Percentiles rank a stretch among this genome's conserved stretches.
Evolutionary conservation across 2,113 vertebrate species (phyloP).

Genomic region (Protobothrops flavoviridis): DNA sequence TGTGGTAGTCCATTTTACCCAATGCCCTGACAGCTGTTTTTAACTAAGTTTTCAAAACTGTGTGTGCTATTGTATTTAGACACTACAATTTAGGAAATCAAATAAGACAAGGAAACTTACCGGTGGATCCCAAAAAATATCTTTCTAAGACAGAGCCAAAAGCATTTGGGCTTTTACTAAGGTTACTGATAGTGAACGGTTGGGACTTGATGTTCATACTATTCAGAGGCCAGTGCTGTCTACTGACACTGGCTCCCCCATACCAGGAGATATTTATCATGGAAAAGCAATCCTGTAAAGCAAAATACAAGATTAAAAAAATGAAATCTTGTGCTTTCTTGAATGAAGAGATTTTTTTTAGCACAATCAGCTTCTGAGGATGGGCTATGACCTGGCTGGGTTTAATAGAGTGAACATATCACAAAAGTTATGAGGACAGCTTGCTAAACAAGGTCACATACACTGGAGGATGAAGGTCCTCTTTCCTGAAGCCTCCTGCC

Average conservation of each 20-base stretch:
- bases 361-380: not conserved
- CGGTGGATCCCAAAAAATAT: conserved; percentile 88
- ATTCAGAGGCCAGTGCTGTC: conserved; percentile 85
- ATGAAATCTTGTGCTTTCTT: not conserved
- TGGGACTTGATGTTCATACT: conserved; percentile 71
- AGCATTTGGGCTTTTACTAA: conserved; percentile 70
- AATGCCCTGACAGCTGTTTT: not conserved
- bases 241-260: conserved; percentile 75
- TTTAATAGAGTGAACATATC: not conserved
- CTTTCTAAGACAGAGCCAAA: conserved; percentile 84
- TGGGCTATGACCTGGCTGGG: not conserved
- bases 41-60: not conserved
- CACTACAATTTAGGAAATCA: fast-evolving
- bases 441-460: not conserved
- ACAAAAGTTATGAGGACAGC: not conserved
- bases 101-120: conserved; percentile 55
- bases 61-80: not conserved
- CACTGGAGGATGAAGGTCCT: not conserved
- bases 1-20: not conserved
- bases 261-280: conserved; percentile 91
- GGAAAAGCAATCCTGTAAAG: conserved; percentile 85
- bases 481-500: not conserved
- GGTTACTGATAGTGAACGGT: conserved; percentile 76
- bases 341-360: not conserved
- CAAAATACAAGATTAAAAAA: not conserved